Evolutionary conservation across 2,888 invertebrate genomes (phyloP), one percentile per base, ranked within the genome.

Genomic region (Brassicogethes aeneus): DNA sequence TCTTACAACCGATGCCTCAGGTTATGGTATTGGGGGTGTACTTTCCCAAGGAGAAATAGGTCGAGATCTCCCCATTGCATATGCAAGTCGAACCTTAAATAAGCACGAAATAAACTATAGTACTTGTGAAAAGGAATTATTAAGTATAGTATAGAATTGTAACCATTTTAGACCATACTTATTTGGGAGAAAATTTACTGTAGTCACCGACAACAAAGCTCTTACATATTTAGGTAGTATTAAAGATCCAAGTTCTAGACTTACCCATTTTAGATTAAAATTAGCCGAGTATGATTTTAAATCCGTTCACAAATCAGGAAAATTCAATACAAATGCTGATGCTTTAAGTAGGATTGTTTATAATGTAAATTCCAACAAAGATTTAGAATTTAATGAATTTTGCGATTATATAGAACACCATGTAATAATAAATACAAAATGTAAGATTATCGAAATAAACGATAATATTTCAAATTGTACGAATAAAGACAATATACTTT

Each of bases 101-200:
- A 47, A 50, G 39, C 46, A 54, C 0, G 60, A 62, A 52, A 17
- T 16, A 15, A 63, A 60, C 32, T 65, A 65, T 40, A 48, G 48
- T 3, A 60, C 61, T 2, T 61, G 50, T 0, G 61, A 66, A 48
- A 53, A 53, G 31, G 61, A 65, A 51, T 40, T 62, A 1, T 37
- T 62, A 37, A 59, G 57, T 0, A 57, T 65, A 3, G 47, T 64
- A 5, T 60, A 54, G 53, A 50, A 45, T 5, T 40, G 43, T 1
- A 53, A 59, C 43, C 49, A 60, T 42, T 65, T 61, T 44, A 12
- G 59, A 29, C 59, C 62, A 3, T 65, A 64, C 36, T 65, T 35
- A n/a, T n/a, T n/a, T n/a, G n/a, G n/a, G n/a, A n/a, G n/a, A n/a
- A n/a, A n/a, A n/a, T n/a, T n/a, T n/a, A n/a, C n/a, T n/a, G n/a